Base-by-base conservation (phyloP, 2,797 vertebrate genomes). In the Lithobates sylvaticus region DNA sequence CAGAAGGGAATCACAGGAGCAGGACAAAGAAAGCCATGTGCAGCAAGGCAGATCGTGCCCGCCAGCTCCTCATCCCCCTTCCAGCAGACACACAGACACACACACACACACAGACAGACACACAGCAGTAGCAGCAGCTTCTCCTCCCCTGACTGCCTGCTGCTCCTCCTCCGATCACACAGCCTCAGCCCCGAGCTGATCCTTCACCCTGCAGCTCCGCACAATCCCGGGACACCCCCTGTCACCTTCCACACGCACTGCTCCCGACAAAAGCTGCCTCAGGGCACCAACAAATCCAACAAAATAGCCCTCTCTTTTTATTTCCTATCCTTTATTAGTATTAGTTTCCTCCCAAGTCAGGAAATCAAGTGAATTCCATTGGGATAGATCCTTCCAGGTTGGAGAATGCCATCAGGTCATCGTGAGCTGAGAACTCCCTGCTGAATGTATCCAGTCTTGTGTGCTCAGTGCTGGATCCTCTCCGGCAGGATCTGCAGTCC, bases 11-110 rank as follows among this genome's bases (percentile, higher is more conserved):
- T 54, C 87, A 89, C 88, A 54, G 91, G 91, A 83, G 89, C 92
- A 94, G 96, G 96, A 98, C 97, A 98, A 98, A 98, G 90, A 95
- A 95, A 94, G 93, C 96, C 95, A 95, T 93, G 97, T 93, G 89
- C 90, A 91, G 89, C 91, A 90, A 65, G 91, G 88, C n/a, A 76
- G 84, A 58, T 36, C 69, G 27, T 67, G 76, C 65, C 83, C 94
- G 90, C 92, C 83, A 84, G 83, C 87, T 88, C 89, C 88, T 89
- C 82, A 61, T 83, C 89, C 85, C 90, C 85, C 90, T 89, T 91
- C 88, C 88, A 89, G 88, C 88, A 86, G 91, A 68, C 34, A 36
- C 5, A 39, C 36, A 39, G 36, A 39, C 88, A 58, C 90, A 90
- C 87, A 65, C 68, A 73, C 81, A 68, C 34, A 36, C 1, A 39